Conservation (phyloP, 2,888 invertebrate genomes). For the Gryllus longicercus region DNA sequence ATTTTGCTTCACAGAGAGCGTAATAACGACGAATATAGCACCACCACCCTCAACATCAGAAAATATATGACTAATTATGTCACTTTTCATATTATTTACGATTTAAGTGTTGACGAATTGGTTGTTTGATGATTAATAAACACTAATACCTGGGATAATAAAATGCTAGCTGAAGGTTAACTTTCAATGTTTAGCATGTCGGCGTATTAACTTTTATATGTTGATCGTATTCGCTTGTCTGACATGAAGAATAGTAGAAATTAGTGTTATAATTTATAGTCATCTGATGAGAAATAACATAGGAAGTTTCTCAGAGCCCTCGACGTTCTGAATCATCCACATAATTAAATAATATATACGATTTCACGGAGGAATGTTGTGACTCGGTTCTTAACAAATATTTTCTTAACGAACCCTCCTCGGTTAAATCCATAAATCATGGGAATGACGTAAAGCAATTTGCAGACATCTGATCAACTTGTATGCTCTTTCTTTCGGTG, state of each 20-base stretch:
- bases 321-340: neutral
- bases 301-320: neutral
- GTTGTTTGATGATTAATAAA: no score
- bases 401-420: neutral
- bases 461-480: constrained; percentile 11
- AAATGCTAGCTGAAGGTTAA: no score
- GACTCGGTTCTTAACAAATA: constrained; percentile 5
- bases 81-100: no score
- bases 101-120: no score
- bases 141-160: no score
- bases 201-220: neutral
- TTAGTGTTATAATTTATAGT: constrained; percentile 4
- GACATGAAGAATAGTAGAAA: neutral
- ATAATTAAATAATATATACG: neutral
- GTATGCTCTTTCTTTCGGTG: neutral
- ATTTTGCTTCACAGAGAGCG: no score
- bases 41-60: no score
- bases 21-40: no score
- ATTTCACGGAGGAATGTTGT: neutral
- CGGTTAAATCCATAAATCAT: neutral
- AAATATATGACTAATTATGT: no score
- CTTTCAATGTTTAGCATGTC: no score
- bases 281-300: neutral
- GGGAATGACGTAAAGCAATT: neutral
- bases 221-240: neutral